A percentile compares a stretch with the other conserved stretches of the same genome.
These are phyloP conservation scores for Minunthozetes semirufus DNA, from an alignment of 2,888 invertebrate species.

Conservation along the genomic window DNA sequence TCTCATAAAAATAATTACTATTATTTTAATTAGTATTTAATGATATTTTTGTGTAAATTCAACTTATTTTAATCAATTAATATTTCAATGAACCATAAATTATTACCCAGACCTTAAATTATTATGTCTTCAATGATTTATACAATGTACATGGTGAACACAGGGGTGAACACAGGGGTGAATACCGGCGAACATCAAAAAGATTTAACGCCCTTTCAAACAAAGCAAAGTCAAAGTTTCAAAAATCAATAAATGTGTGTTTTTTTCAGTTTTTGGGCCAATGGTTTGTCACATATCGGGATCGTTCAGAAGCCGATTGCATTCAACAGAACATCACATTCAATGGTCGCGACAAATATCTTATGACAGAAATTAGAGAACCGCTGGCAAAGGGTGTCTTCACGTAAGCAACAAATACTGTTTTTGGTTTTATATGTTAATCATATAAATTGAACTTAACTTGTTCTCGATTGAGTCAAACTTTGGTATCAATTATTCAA, in stretches of 20 bases:
- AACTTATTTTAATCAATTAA: too few relatives aligned
- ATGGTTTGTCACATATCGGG: slow-evolving; percentile 14
- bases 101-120: too few relatives aligned
- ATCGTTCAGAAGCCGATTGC: slow-evolving; percentile 18
- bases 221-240: too few relatives aligned
- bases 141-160: too few relatives aligned
- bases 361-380: background rate
- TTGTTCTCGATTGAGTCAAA: background rate
- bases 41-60: too few relatives aligned
- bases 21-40: too few relatives aligned
- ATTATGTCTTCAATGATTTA: too few relatives aligned
- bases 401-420: slow-evolving; percentile 10
- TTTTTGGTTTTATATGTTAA: background rate
- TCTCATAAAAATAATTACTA: too few relatives aligned
- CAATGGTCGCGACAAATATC: background rate
- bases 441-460: background rate
- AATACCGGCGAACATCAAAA: too few relatives aligned
- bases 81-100: too few relatives aligned
- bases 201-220: too few relatives aligned
- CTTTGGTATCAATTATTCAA: background rate
- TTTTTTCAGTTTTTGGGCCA: slow-evolving; percentile 14
- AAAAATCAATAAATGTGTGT: background rate
- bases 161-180: too few relatives aligned
- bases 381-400: slow-evolving; percentile 25
- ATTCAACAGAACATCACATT: slow-evolving; percentile 12